phyloP scores from a whole-genome alignment of 2,888 invertebrate species.

The Steinernema scapterisci region DNA sequence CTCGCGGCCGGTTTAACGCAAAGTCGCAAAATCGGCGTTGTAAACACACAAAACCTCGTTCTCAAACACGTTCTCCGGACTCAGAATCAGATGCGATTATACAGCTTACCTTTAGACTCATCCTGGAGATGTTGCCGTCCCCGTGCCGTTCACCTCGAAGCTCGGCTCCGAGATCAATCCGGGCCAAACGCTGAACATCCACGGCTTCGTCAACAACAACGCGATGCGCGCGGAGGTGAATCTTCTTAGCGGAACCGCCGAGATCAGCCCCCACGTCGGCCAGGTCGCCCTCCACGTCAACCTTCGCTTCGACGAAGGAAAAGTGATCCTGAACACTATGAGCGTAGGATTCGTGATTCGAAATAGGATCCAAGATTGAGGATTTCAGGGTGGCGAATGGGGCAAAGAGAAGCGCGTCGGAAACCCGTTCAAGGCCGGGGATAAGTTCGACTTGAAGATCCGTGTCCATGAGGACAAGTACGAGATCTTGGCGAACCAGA shows the following conservation, averaged over 20 bases:
- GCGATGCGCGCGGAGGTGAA: slow-evolving; percentile 47
- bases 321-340: slow-evolving; percentile 58
- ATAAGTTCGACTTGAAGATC: slow-evolving; percentile 63
- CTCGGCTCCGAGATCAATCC: slow-evolving; percentile 51
- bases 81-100: too few relatives aligned
- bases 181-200: slow-evolving; percentile 58
- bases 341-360: slow-evolving; percentile 37
- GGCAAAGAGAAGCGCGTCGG: slow-evolving; percentile 61
- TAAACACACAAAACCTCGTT: too few relatives aligned
- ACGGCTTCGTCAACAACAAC: slow-evolving; percentile 51
- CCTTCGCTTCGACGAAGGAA: slow-evolving; percentile 61
- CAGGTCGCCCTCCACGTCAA: slow-evolving; percentile 60
- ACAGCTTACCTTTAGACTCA: slow-evolving; percentile 34
- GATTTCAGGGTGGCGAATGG: slow-evolving; percentile 55
- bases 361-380: background rate
- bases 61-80: too few relatives aligned
- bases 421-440: slow-evolving; percentile 54
- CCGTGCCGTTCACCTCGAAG: slow-evolving; percentile 57
- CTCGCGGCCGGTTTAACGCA: background rate
- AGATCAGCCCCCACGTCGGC: slow-evolving; percentile 45
- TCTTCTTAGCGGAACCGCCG: slow-evolving; percentile 44
- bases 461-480: slow-evolving; percentile 60
- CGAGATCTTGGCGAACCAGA: slow-evolving; percentile 59
- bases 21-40: too few relatives aligned
- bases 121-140: slow-evolving; percentile 43